Conservation (phyloP, 2,888 invertebrate genomes). For the Caenorhabditis sinica region DNA sequence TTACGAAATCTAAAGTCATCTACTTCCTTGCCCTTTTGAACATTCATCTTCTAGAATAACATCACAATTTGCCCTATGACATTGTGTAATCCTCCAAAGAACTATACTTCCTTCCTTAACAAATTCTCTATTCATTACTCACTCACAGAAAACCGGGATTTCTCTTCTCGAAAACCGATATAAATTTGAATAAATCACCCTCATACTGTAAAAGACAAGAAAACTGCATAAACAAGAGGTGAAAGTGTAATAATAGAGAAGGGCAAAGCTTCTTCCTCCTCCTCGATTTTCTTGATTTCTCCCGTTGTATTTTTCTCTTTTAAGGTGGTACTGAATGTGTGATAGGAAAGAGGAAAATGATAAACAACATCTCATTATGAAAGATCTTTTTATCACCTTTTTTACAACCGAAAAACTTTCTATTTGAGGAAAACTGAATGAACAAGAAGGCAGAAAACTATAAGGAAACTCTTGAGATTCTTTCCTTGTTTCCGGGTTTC, state of each 20-base stretch:
- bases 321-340: constrained; percentile 10
- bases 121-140: background rate
- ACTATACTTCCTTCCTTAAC: background rate
- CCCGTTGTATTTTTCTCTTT: constrained; percentile 17
- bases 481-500: background rate
- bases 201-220: constrained; percentile 21
- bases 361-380: constrained; percentile 28
- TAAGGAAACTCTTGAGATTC: background rate
- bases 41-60: too few relatives aligned
- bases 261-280: constrained; percentile 5
- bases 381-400: constrained; percentile 31
- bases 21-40: too few relatives aligned
- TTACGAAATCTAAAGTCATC: too few relatives aligned
- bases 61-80: too few relatives aligned
- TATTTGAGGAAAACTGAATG: constrained; percentile 14
- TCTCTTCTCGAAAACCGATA: constrained; percentile 2
- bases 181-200: constrained; percentile 14
- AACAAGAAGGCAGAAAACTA: constrained; percentile 34
- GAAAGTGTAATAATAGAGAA: constrained; percentile 29
- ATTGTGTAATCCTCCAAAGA: background rate
- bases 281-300: constrained; percentile 2
- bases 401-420: constrained; percentile 1
- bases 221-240: constrained; percentile 36
- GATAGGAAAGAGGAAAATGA: constrained; percentile 19
- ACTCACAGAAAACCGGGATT: constrained; percentile 6